Evolutionary conservation across 2,888 invertebrate species (phyloP), one percentile per base, ranked within the genome.

Genomic region (Tridacna crocea): DNA sequence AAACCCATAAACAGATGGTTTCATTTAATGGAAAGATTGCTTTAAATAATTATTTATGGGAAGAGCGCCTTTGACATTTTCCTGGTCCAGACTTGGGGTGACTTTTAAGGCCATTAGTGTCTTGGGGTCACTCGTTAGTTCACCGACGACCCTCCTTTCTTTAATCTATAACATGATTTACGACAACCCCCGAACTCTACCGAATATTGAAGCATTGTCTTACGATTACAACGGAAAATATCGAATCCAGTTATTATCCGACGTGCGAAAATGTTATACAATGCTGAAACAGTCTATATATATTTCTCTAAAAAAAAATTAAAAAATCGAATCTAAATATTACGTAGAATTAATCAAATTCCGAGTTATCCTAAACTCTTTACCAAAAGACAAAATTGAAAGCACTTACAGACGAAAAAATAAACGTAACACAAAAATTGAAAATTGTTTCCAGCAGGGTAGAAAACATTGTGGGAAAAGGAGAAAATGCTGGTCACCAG

Each of bases 1-100:
- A 47, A 73, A 74, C 61, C 61, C 74, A 74, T 74, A 74, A 60
- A 74, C 74, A 74, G 74, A 74, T 74, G 74, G 60, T 46, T n/a
- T 19, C 48, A n/a, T 27, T 61, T 74, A 60, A 74, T 74, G 24
- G 61, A 47, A 60, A 36, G 61, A 74, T 74, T 61, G 61, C 60
- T 47, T 47, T 61, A 46, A 74, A 74, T 74, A 61, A 74, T 74
- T 61, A 47, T 74, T 61, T 74, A 61, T 74, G 74, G 61, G 70
- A 22, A 26, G 17, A n/a, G 61, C 61, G 63, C 61, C 74, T 61
- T 61, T 61, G 74, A 61, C 74, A 74, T 74, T 61, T 74, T 8
- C 74, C 61, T 63, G 46, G 47, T 46, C 63, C 2, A 26, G 51
- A 70, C 70, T 70, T 26, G 11, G 22, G 48, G 51, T 46, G 70